Evolutionary conservation across 2,113 vertebrate genomes (phyloP).

Genomic region (Ovis canadensis): DNA sequence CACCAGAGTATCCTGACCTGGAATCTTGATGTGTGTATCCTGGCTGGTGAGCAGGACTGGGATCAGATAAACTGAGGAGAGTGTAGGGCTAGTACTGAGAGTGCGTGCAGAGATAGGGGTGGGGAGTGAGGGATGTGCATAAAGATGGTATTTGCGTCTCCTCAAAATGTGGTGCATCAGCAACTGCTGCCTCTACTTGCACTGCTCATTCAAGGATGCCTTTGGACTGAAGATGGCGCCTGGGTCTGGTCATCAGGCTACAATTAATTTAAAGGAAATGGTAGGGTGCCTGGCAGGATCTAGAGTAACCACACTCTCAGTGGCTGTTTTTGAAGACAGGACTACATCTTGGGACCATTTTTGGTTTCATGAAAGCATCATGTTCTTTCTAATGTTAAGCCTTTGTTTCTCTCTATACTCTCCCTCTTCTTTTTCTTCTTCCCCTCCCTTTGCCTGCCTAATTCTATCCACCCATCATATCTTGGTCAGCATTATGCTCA

Average conservation of each 20-base stretch:
- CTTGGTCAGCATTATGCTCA: background rate
- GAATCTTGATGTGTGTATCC: background rate
- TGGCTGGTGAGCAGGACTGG: background rate
- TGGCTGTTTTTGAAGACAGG: background rate
- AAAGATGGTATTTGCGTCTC: background rate
- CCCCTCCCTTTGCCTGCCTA: background rate
- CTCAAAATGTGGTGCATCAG: background rate
- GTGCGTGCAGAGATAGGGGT: background rate
- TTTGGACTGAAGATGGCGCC: background rate
- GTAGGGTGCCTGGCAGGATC: background rate
- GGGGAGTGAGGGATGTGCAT: background rate
- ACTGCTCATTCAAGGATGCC: background rate
- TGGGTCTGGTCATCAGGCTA: background rate
- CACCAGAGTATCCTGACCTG: background rate
- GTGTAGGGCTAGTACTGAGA: background rate
- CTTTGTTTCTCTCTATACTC: background rate
- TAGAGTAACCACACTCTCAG: background rate
- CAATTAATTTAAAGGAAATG: background rate
- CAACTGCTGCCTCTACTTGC: background rate
- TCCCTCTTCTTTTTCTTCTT: background rate
- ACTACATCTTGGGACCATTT: background rate
- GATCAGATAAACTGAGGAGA: background rate
- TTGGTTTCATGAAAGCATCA: background rate
- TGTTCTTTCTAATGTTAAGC: background rate
- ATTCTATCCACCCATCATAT: background rate